Conservation (phyloP, 1,140 invertebrate genomes). For the Battus philenor region DNA sequence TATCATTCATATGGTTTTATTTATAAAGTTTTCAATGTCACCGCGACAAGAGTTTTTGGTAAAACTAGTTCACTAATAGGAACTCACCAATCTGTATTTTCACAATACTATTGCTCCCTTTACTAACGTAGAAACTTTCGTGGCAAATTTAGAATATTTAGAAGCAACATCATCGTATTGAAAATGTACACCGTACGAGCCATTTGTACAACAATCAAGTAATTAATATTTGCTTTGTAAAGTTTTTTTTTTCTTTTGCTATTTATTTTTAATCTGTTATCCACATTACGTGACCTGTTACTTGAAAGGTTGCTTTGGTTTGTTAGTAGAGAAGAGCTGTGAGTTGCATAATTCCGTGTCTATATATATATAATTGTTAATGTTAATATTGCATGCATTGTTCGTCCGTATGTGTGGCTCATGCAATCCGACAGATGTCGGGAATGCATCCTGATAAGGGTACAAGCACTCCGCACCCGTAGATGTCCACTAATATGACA, state of each 20-base stretch:
- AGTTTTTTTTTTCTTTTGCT: not conserved
- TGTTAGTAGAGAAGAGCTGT: not conserved
- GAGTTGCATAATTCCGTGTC: not conserved
- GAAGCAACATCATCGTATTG: no score
- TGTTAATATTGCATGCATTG: slow-evolving; percentile 24
- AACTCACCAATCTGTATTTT: slow-evolving; percentile 4
- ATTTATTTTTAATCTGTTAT: not conserved
- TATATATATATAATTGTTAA: slow-evolving; percentile 14
- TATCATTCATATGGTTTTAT: no score
- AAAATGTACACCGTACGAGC: not conserved
- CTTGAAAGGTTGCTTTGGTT: slow-evolving; percentile 1
- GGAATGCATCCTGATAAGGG: slow-evolving; percentile 23
- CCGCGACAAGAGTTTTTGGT: slow-evolving; percentile 6
- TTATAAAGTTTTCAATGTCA: no score
- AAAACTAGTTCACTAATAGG: slow-evolving; percentile 13
- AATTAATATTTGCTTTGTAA: not conserved
- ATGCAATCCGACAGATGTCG: slow-evolving; percentile 6
- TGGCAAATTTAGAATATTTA: no score
- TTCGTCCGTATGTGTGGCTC: slow-evolving; percentile 12
- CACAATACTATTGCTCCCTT: slow-evolving; percentile 8
- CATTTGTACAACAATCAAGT: slow-evolving; percentile 1
- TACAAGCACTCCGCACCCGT: slow-evolving; percentile 47
- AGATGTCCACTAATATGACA: slow-evolving; percentile 50
- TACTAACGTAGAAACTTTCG: slow-evolving; percentile 5
- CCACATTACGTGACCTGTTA: not conserved